phyloP scores from a whole-genome alignment of 2,113 vertebrate species.

The Myxocyprinus asiaticus region DNA sequence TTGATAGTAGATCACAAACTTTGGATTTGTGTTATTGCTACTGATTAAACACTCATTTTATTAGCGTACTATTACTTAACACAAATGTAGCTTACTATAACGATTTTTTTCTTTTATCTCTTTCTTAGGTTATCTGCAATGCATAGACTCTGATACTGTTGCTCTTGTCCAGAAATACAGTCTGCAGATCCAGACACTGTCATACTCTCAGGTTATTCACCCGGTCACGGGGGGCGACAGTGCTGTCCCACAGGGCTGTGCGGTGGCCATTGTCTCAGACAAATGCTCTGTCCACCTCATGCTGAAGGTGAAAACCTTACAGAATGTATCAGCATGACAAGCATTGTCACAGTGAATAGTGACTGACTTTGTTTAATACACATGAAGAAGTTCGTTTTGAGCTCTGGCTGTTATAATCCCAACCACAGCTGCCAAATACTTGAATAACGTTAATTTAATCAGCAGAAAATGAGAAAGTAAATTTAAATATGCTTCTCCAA shows the following conservation, averaged over 20 bases:
- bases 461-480: background rate
- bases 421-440: background rate
- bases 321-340: background rate
- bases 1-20: no score
- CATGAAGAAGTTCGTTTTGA: background rate
- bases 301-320: slow-evolving; percentile 77
- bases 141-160: slow-evolving; percentile 72
- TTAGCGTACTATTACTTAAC: background rate
- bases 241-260: slow-evolving; percentile 79
- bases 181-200: slow-evolving; percentile 81
- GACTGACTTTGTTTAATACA: background rate
- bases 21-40: no score
- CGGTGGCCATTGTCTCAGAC: slow-evolving; percentile 88
- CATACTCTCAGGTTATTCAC: slow-evolving; percentile 78
- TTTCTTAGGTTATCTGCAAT: slow-evolving; percentile 83
- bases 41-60: background rate
- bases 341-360: background rate
- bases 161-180: slow-evolving; percentile 72
- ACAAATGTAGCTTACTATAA: background rate
- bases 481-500: slow-evolving; percentile 2
- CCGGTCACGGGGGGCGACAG: slow-evolving; percentile 60
- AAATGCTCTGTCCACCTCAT: slow-evolving; percentile 86
- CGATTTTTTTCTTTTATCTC: background rate
- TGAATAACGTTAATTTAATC: background rate
- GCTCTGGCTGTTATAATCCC: background rate